phyloP scores from a whole-genome alignment of 2,113 vertebrate genomes.

The Pantherophis guttatus region DNA sequence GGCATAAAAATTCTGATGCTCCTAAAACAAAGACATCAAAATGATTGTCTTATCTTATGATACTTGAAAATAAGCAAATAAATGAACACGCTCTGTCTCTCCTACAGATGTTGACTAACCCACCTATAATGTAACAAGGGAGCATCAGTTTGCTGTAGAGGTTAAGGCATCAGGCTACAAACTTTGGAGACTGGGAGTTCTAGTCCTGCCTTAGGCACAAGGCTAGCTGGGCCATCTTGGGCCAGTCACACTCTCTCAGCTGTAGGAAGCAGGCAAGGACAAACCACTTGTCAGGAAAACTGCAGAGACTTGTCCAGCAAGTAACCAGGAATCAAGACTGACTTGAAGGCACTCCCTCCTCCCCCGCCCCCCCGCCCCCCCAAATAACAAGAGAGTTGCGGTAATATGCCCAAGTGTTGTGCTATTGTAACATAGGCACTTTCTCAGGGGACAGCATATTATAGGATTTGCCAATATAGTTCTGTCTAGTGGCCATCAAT shows the following conservation, averaged over 20 bases:
- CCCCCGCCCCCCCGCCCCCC: no score
- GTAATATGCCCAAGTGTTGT: no score
- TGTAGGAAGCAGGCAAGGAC: background rate
- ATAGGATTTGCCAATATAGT: no score
- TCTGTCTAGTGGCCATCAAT: no score
- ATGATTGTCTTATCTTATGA: background rate
- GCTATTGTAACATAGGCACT: no score
- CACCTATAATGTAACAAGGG: background rate
- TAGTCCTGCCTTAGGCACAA: background rate
- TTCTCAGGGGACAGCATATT: no score
- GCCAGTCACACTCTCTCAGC: background rate
- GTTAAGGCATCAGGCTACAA: background rate
- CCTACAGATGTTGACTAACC: background rate
- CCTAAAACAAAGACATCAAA: conserved; percentile 62
- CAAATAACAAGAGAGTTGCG: no score
- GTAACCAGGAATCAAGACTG: no score
- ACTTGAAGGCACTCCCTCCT: no score
- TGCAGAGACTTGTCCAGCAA: background rate
- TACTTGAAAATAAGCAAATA: background rate
- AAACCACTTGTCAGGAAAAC: background rate
- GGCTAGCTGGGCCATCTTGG: background rate
- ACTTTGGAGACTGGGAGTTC: background rate
- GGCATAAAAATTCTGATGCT: conserved; percentile 87
- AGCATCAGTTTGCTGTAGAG: background rate
- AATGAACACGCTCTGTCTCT: background rate